A percentile compares a stretch with the other conserved stretches of the same genome.
These are phyloP conservation scores for Carlito syrichta DNA, from an alignment of 2,113 vertebrate genomes.

Conservation along the genomic window DNA sequence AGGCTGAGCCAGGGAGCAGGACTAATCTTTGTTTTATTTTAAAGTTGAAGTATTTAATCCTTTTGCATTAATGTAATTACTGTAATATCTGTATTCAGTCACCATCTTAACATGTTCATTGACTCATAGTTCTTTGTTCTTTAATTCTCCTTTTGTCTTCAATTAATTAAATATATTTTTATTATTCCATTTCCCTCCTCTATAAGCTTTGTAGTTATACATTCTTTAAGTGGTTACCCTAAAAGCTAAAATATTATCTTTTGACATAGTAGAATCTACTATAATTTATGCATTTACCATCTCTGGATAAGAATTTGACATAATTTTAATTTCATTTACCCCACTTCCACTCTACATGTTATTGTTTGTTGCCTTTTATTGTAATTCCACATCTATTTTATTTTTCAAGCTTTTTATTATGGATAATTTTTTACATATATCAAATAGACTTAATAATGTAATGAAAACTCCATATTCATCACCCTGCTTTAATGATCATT, in stretches of 20 bases:
- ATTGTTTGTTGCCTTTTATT: background rate
- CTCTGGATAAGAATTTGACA: background rate
- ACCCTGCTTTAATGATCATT: background rate
- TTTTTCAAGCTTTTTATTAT: background rate
- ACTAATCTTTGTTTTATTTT: no score
- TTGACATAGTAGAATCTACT: background rate
- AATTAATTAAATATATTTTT: background rate
- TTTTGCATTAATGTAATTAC: background rate
- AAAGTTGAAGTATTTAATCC: background rate
- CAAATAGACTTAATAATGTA: background rate
- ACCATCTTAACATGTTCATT: background rate
- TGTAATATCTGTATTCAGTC: background rate
- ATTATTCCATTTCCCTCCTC: background rate
- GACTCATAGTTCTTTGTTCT: background rate
- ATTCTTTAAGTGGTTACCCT: background rate
- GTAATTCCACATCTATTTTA: background rate
- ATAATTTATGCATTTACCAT: background rate
- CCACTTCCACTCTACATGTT: background rate
- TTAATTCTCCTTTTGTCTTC: background rate
- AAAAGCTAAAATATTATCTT: background rate
- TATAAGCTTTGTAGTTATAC: background rate
- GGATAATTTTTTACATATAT: background rate
- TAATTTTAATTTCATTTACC: background rate
- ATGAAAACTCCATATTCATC: background rate
- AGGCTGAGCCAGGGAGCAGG: no score